A percentile compares a stretch with the other conserved stretches of the same genome.
These are phyloP conservation scores for Globodera ellingtonae DNA, from an alignment of 1,140 invertebrate genomes.

Conservation along the genomic window DNA sequence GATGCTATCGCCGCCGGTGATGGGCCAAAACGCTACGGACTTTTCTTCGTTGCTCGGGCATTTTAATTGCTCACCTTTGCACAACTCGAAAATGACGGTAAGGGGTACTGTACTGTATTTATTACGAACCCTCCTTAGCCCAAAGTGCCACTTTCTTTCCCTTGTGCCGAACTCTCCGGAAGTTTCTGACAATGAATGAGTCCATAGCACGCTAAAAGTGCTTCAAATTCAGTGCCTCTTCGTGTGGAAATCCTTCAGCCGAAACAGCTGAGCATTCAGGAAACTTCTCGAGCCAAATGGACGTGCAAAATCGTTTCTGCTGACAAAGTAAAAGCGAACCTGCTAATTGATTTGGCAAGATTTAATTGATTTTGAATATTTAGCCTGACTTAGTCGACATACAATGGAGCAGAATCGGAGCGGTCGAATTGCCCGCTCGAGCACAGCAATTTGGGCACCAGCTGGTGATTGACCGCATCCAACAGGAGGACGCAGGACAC, in stretches of 20 bases:
- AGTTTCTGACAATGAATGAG: no score
- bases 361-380: constrained; percentile 21
- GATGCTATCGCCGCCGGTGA: constrained; percentile 23
- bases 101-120: not conserved
- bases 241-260: constrained; percentile 59
- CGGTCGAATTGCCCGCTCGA: constrained; percentile 41
- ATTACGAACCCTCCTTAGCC: not conserved
- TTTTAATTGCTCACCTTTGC: constrained; percentile 19
- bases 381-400: constrained; percentile 56
- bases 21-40: not conserved
- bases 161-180: no score
- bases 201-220: no score
- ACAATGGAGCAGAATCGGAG: constrained; percentile 56
- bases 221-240: constrained; percentile 31
- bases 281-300: constrained; percentile 61
- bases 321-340: not conserved
- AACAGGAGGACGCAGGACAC: constrained; percentile 49
- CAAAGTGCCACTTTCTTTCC: no score
- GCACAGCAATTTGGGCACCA: constrained; percentile 47
- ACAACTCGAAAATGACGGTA: not conserved
- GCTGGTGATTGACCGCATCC: constrained; percentile 54
- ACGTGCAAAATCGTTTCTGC: constrained; percentile 49
- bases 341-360: not conserved
- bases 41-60: constrained; percentile 10
- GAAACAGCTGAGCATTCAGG: constrained; percentile 51